These are phyloP conservation scores for Malurus alboscapulatus DNA, from an alignment of 2,113 vertebrate species.

Conservation along the genomic window DNA sequence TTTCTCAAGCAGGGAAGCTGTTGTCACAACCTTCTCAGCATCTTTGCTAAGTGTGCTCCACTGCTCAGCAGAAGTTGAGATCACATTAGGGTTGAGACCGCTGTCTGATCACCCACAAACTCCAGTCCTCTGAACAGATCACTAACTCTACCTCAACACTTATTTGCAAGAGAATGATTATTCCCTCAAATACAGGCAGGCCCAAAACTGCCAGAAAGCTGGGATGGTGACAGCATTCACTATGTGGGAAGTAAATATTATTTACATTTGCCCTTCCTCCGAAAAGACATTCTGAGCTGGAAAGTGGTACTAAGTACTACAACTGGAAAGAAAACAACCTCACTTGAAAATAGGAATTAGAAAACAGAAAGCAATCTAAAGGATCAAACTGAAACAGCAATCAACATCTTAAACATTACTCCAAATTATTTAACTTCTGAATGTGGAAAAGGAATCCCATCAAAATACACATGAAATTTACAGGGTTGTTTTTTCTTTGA, in stretches of 20 bases:
- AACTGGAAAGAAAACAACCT: neutral
- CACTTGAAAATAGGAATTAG: neutral
- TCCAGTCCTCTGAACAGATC: neutral
- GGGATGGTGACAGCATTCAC: neutral
- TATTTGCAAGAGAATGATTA: neutral
- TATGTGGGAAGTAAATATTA: neutral
- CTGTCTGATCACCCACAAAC: neutral
- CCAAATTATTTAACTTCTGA: neutral
- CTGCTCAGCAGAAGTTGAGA: neutral
- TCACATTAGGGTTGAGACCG: neutral
- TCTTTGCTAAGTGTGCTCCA: rapidly evolving
- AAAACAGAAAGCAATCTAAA: neutral
- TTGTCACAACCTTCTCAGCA: neutral
- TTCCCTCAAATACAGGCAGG: neutral
- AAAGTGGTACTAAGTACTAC: neutral
- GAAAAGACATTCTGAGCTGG: neutral
- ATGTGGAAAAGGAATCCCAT: neutral
- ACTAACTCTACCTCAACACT: neutral
- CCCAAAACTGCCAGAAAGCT: neutral
- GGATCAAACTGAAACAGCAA: neutral
- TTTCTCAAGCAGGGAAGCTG: neutral
- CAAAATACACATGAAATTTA: neutral
- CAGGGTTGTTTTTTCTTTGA: neutral
- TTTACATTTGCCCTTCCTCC: neutral
- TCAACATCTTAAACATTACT: neutral